Evolutionary conservation across 2,888 invertebrate species (phyloP).

Genomic region (Callosobruchus maculatus): DNA sequence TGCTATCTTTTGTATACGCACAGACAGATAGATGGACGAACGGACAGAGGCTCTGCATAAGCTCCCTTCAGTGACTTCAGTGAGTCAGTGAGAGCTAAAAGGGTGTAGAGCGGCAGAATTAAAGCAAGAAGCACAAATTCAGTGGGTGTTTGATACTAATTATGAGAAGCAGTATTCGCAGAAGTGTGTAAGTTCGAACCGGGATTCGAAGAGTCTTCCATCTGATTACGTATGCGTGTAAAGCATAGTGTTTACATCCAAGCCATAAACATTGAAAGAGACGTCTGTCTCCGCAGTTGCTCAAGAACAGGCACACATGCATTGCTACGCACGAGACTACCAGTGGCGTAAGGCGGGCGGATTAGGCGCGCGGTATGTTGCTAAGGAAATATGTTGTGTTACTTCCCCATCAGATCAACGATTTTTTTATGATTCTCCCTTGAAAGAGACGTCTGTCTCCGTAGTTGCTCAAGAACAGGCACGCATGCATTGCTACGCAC

Average conservation of each 20-base stretch:
- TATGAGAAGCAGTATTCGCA: neutral
- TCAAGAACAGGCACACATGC: neutral
- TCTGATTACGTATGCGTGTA: neutral
- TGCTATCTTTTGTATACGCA: no score
- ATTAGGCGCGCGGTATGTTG: neutral
- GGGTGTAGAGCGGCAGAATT: no score
- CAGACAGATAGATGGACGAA: no score
- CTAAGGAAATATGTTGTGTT: no score
- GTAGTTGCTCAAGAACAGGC: neutral
- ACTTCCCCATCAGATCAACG: no score
- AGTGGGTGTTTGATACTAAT: neutral
- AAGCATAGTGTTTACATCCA: neutral
- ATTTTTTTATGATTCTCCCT: no score
- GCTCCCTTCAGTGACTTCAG: no score
- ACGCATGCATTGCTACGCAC: neutral
- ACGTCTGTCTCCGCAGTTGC: neutral
- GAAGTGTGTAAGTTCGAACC: neutral
- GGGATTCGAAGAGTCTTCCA: neutral
- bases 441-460: neutral
- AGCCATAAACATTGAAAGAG: neutral
- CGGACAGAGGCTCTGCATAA: no score
- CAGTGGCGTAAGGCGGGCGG: neutral
- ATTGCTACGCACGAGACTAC: neutral
- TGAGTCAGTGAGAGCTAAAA: no score
- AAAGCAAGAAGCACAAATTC: neutral